These are phyloP conservation scores for Penaeus chinensis DNA, from an alignment of 1,140 invertebrate species.

Conservation along the genomic window DNA sequence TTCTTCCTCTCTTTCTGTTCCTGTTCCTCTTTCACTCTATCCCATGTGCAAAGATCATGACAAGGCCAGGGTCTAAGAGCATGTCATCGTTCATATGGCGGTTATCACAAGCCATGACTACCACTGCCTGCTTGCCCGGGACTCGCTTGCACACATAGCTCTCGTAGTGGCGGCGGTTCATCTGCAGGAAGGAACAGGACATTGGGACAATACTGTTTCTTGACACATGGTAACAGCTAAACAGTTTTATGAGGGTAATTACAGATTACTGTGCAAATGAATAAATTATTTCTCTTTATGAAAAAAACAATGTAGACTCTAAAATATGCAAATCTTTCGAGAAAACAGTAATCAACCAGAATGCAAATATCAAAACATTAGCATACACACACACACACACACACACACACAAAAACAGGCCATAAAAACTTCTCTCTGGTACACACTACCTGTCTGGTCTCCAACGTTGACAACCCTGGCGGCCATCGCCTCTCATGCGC, in stretches of 20 bases:
- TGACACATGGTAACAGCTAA: too few relatives aligned
- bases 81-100: slow-evolving; percentile 94
- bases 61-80: slow-evolving; percentile 95
- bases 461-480: slow-evolving; percentile 83
- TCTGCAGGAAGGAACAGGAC: slow-evolving; percentile 68
- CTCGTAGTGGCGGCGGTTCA: slow-evolving; percentile 91
- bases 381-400: neutral
- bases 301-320: too few relatives aligned
- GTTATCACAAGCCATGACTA: slow-evolving; percentile 95
- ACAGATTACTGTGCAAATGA: too few relatives aligned
- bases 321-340: too few relatives aligned
- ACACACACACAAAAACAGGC: neutral
- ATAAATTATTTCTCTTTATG: too few relatives aligned
- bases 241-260: too few relatives aligned
- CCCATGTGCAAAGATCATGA: slow-evolving; percentile 98
- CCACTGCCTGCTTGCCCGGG: slow-evolving; percentile 89
- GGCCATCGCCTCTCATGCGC: slow-evolving; percentile 96
- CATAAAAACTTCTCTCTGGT: slow-evolving; percentile 2
- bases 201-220: neutral
- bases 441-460: slow-evolving; percentile 79
- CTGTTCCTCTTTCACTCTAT: slow-evolving; percentile 70
- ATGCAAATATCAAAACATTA: neutral
- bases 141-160: slow-evolving; percentile 94
- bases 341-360: neutral
- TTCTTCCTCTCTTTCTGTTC: neutral